Evolutionary conservation across 2,888 invertebrate species (phyloP).

Genomic region (Drosophila kambysellisi): DNA sequence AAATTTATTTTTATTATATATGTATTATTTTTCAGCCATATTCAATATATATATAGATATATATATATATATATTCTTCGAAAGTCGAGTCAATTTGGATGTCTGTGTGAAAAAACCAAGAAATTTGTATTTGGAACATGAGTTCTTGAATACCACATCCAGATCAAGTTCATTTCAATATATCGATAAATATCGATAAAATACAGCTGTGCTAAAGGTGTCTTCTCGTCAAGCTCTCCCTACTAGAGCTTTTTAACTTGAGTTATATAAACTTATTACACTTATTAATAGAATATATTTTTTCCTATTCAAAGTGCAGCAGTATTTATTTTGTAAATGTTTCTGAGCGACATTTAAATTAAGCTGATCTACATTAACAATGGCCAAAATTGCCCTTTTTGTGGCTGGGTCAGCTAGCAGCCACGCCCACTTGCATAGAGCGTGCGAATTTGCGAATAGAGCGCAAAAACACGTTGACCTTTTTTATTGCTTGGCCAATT

Average conservation of each 20-base stretch:
- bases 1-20: background rate
- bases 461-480: slow-evolving; percentile 11
- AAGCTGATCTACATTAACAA: slow-evolving; percentile 11
- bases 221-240: background rate
- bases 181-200: background rate
- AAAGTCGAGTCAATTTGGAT: background rate
- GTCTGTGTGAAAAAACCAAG: background rate
- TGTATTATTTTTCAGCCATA: background rate
- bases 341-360: slow-evolving; percentile 1
- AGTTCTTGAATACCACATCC: background rate
- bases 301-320: background rate
- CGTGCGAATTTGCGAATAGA: slow-evolving; percentile 49
- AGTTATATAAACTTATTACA: background rate
- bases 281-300: background rate
- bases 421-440: slow-evolving; percentile 42
- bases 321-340: slow-evolving; percentile 5
- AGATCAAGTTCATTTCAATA: background rate
- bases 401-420: slow-evolving; percentile 11
- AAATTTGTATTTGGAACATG: background rate
- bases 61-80: background rate
- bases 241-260: background rate
- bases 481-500: slow-evolving; percentile 27
- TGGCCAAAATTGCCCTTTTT: slow-evolving; percentile 17
- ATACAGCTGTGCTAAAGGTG: background rate
- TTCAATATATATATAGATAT: background rate